phyloP scores from a whole-genome alignment of 23 tunicate species.

The Ciona savignyi region DNA sequence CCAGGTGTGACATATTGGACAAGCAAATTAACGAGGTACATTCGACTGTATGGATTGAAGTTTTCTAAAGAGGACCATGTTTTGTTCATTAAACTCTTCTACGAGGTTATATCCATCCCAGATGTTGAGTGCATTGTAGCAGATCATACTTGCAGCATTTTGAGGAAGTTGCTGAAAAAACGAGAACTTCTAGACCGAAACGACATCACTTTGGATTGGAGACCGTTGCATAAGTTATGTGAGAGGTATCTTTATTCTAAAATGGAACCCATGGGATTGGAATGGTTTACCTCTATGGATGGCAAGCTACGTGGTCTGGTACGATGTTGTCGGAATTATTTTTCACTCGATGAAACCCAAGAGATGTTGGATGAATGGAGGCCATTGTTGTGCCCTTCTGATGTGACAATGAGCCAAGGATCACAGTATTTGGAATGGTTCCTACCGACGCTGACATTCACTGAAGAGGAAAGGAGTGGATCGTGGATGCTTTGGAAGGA shows the following conservation, averaged over 20 bases:
- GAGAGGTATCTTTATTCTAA: conserved; percentile 60
- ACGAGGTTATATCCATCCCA: conserved; percentile 38
- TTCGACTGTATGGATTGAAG: conserved; percentile 73
- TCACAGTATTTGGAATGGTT: conserved; percentile 51
- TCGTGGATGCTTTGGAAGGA: conserved; percentile 86
- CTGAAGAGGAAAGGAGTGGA: conserved; percentile 34
- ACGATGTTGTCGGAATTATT: conserved; percentile 44
- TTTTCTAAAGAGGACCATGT: conserved; percentile 89
- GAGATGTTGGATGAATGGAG: conserved; percentile 83
- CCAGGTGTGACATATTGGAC: conserved; percentile 73
- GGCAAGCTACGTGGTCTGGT: conserved; percentile 30
- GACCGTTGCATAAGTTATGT: conserved; percentile 36
- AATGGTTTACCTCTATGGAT: conserved; percentile 44
- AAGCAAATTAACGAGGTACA: conserved; percentile 54
- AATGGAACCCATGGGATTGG: conserved; percentile 59
- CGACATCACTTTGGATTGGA: conserved; percentile 58
- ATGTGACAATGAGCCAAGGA: conserved; percentile 47
- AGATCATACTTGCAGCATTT: conserved; percentile 28
- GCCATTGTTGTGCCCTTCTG: conserved; percentile 85
- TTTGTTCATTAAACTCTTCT: conserved; percentile 55
- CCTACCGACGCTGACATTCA: conserved; percentile 49
- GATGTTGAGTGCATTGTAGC: conserved; percentile 56
- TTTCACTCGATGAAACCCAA: conserved; percentile 43
- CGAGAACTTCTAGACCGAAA: conserved; percentile 21
- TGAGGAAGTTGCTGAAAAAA: conserved; percentile 42